Base-by-base conservation (phyloP, 2,113 vertebrate species). In the Pluvialis apricaria region DNA sequence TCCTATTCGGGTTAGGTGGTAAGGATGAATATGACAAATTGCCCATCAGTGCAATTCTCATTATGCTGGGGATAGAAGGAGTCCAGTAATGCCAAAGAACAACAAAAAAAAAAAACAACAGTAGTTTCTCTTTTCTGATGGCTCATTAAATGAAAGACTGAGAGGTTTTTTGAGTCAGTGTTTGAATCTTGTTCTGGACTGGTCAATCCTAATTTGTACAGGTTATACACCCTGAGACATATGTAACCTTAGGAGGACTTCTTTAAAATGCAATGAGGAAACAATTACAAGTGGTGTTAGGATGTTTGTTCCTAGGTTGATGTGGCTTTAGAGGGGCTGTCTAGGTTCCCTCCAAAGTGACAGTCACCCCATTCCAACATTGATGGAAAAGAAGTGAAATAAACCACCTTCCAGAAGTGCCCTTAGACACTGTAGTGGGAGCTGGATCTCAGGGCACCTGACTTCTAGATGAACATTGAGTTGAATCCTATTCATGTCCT, bases 51-150 rank as follows among this genome's bases (percentile, higher is more conserved):
- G 32, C 11, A 54, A 25, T 20, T 47, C 5, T 61, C 16, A 36
- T 76, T 79, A 24, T n/a, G 29, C 24, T 88, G 13, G 3, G 47
- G 8, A 64, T 5, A 85, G 42, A 54, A 82, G 51, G 18, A 61
- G 4, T 51, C 28, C 75, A 32, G n/a, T 68, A 9, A 42, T 2
- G 1, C 2, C 29, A 86, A 21, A 64, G 22, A 78, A 57, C 4
- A 64, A 57, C 42, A 13, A 16, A 0, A 45, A 14, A 14, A n/a
- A n/a, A n/a, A n/a, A n/a, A n/a, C n/a, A n/a, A 0, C 10, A 54
- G 29, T 36, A 2, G 25, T 29, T 73, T 77, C 3, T 90, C 83
- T 86, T 70, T 17, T 7, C 15, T 81, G 31, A 2, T 64, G 28
- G 32, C 5, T 88, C 6, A 7, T 52, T 65, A 54, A 61, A 77